Evolutionary conservation across 2,113 vertebrate species (phyloP), one percentile per base, ranked within the genome.

Genomic region (Petrocephalus zakoni): DNA sequence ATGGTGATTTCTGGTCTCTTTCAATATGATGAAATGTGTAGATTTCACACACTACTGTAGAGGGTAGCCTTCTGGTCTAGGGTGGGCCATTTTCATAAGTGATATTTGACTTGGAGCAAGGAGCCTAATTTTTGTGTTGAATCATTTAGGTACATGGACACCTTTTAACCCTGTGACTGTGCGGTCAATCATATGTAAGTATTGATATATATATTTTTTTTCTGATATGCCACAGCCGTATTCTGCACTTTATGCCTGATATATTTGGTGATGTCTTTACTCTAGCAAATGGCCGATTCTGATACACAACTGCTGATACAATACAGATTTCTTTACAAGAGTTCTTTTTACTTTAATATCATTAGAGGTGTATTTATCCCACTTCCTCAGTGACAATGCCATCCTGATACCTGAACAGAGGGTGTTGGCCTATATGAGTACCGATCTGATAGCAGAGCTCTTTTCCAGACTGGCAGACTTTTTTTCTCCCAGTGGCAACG

Each of bases 101-200:
- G 72, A 42, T 78, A 42, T 42, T 19, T 17, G 13, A 75, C 34
- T 75, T 75, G 72, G 11, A 15, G 34, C 15, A 19, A 15, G 72
- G 13, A 29, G 34, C 15, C 72, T 78, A 78, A 78, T 75, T 1
- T 15, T 85, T 84, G 5, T 52, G 34, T 87, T 87, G 88, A 85
- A 86, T 86, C 37, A 8, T 93, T 49, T 94, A 99, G 98, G 98
- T 89, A 99, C 98, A 0, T 99, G 98, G 98, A 99, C 98, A 90
- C 97, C 98, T 0, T 99, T 99, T 93, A 99, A 99, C 90, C 98
- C 98, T 17, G 97, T 97, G 93, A 99, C 98, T 0, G 98, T 99
- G 81, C 95, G 97, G 89, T 97, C 97, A 9, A 98, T 99, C 92
- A 97, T 99, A 89, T 97, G 98, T 99, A 93, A 99, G 97, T 97